A percentile compares a stretch with the other conserved stretches of the same genome.
Evolutionary conservation across 2,888 invertebrate genomes (phyloP).

Genomic region (Protodeltote pygarga): DNA sequence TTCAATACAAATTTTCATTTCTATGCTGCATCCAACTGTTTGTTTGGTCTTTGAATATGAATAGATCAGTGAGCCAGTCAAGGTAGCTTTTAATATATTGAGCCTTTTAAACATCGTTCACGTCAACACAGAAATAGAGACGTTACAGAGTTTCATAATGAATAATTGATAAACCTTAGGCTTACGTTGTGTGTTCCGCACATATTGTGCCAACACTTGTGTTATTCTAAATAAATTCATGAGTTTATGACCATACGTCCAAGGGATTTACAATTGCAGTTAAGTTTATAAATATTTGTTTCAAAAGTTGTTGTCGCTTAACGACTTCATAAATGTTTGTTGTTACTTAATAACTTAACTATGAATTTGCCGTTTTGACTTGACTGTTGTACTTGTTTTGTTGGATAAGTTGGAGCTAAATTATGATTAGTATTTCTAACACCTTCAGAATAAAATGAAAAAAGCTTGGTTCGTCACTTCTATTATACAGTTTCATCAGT

Average conservation of each 20-base stretch:
- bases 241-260: slow-evolving; percentile 11
- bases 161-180: slow-evolving; percentile 39
- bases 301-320: slow-evolving; percentile 26
- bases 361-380: too few species aligned
- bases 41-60: too few species aligned
- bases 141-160: slow-evolving; percentile 31
- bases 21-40: too few species aligned
- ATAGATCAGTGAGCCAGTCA: too few species aligned
- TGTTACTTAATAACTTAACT: background rate
- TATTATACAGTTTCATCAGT: too few species aligned
- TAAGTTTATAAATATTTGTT: slow-evolving; percentile 42
- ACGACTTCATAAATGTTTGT: slow-evolving; percentile 13
- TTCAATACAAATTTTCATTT: too few species aligned
- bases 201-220: slow-evolving; percentile 33
- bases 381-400: too few species aligned
- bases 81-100: too few species aligned
- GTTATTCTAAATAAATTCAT: slow-evolving; percentile 15
- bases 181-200: slow-evolving; percentile 17
- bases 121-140: slow-evolving; percentile 35
- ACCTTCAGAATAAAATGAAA: too few species aligned
- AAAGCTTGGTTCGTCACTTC: too few species aligned
- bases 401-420: too few species aligned
- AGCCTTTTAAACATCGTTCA: slow-evolving; percentile 5
- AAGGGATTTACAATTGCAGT: slow-evolving; percentile 3
- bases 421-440: too few species aligned